These are phyloP conservation scores for Mormyrus lacerda DNA, from an alignment of 2,113 vertebrate species.

Conservation along the genomic window DNA sequence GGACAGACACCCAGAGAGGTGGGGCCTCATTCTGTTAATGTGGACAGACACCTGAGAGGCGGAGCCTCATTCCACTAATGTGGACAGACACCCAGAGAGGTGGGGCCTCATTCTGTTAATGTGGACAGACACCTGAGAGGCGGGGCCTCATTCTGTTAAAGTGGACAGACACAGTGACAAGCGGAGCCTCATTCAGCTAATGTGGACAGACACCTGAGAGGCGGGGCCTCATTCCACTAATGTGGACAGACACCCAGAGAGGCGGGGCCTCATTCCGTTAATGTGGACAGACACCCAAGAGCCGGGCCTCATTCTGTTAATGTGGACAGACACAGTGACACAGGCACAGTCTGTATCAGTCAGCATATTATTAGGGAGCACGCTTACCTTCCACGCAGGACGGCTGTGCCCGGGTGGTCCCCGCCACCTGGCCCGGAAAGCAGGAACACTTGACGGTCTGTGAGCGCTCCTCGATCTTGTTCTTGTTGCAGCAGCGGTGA, in stretches of 20 bases:
- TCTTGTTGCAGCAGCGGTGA: conserved; percentile 96
- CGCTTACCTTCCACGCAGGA: conserved; percentile 93
- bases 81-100: background rate
- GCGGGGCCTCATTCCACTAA: no score
- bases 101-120: background rate
- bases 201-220: no score
- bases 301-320: no score
- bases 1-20: background rate
- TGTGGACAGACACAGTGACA: no score
- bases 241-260: no score
- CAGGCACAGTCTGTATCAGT: background rate
- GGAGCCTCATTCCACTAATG: background rate
- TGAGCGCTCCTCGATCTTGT: conserved; percentile 88
- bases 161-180: no score
- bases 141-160: no score
- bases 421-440: conserved; percentile 90
- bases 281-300: no score
- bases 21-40: background rate
- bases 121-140: background rate
- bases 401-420: conserved; percentile 82
- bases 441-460: conserved; percentile 97
- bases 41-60: background rate
- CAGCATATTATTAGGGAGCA: background rate
- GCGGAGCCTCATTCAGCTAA: no score
- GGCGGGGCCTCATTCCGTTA: no score